Evolutionary conservation across 2,113 vertebrate species (phyloP).

Genomic region (Scomber japonicus): DNA sequence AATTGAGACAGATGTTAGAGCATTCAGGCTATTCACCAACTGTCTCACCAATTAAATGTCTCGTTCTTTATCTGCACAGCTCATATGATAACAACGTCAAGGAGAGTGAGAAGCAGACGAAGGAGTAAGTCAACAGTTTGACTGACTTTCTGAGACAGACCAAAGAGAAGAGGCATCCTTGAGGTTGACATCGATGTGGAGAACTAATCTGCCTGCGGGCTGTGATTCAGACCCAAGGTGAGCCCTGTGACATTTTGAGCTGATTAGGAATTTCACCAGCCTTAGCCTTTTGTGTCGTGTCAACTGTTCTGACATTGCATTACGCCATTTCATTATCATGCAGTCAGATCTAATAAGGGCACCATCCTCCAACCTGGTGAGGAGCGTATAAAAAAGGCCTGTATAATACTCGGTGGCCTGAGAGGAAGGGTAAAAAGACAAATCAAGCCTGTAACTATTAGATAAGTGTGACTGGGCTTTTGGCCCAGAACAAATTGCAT

Average conservation of each 20-base stretch:
- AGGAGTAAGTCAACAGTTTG: constrained; percentile 36
- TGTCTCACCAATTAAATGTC: constrained; percentile 1
- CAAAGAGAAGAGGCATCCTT: constrained; percentile 62
- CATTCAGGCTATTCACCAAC: background rate
- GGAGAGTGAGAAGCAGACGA: background rate
- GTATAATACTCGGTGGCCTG: constrained; percentile 67
- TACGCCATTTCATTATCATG: constrained; percentile 83
- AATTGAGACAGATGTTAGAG: background rate
- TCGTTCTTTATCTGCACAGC: constrained; percentile 12
- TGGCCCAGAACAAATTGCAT: constrained; percentile 82
- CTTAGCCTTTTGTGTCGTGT: constrained; percentile 79
- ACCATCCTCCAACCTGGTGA: constrained; percentile 63
- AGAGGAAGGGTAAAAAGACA: constrained; percentile 67
- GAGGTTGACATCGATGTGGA: constrained; percentile 60
- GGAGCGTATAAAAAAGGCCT: constrained; percentile 52
- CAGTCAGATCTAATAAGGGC: constrained; percentile 82
- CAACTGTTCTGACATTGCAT: constrained; percentile 82
- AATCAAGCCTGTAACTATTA: constrained; percentile 73
- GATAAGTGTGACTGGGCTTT: constrained; percentile 80
- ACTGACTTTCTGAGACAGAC: constrained; percentile 47
- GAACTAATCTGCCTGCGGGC: constrained; percentile 67
- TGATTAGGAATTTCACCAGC: constrained; percentile 82
- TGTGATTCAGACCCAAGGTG: constrained; percentile 76
- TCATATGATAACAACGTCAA: constrained; percentile 11
- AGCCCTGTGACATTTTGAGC: constrained; percentile 82